Conservation (phyloP, 35 echinoderm and acorn worm species). For the Lytechinus pictus region DNA sequence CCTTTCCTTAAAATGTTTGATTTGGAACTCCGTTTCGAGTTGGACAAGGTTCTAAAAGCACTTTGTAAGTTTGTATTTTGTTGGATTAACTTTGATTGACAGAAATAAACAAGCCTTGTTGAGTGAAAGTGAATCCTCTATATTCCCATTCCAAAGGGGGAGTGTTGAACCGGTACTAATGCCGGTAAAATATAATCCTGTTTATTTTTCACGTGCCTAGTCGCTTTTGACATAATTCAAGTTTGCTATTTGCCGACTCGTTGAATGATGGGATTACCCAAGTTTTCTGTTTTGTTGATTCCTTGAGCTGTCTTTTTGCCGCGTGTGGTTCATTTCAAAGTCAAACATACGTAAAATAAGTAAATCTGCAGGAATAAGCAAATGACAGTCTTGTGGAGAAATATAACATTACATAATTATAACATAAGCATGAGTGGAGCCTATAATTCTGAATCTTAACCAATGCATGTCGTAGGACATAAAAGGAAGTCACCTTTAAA, state of each 20-base stretch:
- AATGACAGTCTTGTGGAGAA: too few species aligned
- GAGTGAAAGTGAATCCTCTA: background rate
- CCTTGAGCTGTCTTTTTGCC: background rate
- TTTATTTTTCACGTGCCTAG: background rate
- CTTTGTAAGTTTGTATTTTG: conserved; percentile 12
- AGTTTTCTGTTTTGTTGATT: background rate
- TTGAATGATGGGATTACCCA: background rate
- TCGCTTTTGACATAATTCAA: background rate
- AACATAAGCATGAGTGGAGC: too few species aligned
- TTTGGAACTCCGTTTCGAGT: background rate
- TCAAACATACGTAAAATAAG: background rate
- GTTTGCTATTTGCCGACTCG: background rate
- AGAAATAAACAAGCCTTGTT: background rate
- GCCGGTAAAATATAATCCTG: background rate
- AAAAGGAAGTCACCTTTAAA: too few species aligned
- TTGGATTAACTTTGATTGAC: conserved; percentile 19
- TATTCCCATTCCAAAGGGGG: background rate
- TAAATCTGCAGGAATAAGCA: too few species aligned
- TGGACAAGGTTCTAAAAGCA: background rate
- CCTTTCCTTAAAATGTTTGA: background rate
- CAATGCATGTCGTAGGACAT: too few species aligned
- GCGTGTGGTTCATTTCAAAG: background rate
- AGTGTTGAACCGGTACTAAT: background rate
- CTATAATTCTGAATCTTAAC: too few species aligned
- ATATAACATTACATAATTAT: too few species aligned